Percentiles rank a stretch among this genome's conserved stretches.
phyloP scores from a whole-genome alignment of 2,888 invertebrate genomes.

The Slavum lentiscoides region DNA sequence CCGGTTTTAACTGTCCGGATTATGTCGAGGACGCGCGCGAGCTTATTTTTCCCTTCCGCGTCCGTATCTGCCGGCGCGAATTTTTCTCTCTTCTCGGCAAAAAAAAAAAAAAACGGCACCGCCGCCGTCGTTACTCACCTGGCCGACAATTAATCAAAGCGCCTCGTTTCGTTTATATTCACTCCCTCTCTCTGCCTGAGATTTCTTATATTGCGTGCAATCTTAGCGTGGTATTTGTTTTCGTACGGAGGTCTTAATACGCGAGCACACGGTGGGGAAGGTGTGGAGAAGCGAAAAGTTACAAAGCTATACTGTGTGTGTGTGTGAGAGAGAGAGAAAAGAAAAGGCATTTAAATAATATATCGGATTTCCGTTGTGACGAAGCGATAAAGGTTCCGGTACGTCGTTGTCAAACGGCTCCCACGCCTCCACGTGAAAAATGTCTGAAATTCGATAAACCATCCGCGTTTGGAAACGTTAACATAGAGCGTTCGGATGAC shows the following conservation, averaged over 20 bases:
- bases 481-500: conserved; percentile 1
- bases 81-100: too few species aligned
- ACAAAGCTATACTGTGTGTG: neutral
- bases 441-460: conserved; percentile 29
- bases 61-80: conserved; percentile 3
- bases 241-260: neutral
- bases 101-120: neutral
- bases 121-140: conserved; percentile 26
- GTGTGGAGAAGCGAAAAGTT: too few species aligned
- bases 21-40: neutral
- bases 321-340: neutral
- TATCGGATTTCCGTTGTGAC: conserved; percentile 14
- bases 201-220: neutral
- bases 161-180: neutral
- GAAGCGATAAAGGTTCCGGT: neutral
- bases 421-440: conserved; percentile 1
- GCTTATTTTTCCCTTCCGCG: neutral
- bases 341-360: neutral
- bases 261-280: too few species aligned
- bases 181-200: neutral
- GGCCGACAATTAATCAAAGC: conserved; percentile 9
- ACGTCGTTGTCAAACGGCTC: neutral
- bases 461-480: neutral
- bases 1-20: conserved; percentile 13
- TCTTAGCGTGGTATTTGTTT: conserved; percentile 1